phyloP scores from a whole-genome alignment of 2,888 invertebrate genomes.

The Tachystola acroxantha region DNA sequence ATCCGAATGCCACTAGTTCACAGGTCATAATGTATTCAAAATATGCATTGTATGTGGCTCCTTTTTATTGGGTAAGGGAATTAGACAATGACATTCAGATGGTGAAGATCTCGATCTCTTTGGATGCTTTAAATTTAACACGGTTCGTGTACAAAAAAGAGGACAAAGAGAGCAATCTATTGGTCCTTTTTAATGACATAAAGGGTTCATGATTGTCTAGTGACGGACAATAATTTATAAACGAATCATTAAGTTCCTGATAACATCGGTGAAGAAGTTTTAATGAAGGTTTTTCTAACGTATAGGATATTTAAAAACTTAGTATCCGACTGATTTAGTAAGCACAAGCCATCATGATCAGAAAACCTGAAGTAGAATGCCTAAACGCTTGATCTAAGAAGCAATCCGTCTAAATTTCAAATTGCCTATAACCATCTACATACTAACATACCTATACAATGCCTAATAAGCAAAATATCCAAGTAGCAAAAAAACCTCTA shows the following conservation, averaged over 20 bases:
- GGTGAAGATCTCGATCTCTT: slow-evolving; percentile 41
- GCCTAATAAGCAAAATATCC: too few species aligned
- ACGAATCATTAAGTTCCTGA: slow-evolving; percentile 63
- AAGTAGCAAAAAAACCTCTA: too few species aligned
- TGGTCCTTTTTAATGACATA: slow-evolving; percentile 37
- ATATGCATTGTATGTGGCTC: slow-evolving; percentile 65
- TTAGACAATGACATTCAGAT: slow-evolving; percentile 59
- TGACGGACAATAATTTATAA: slow-evolving; percentile 54
- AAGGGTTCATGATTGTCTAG: slow-evolving; percentile 25
- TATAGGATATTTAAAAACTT: too few species aligned
- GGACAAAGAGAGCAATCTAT: slow-evolving; percentile 30
- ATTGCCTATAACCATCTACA: too few species aligned
- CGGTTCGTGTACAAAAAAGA: slow-evolving; percentile 32
- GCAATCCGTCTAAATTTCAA: too few species aligned
- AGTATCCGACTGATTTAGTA: too few species aligned
- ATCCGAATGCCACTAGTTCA: slow-evolving; percentile 46
- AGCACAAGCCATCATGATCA: too few species aligned
- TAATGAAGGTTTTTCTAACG: slow-evolving; percentile 29
- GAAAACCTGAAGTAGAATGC: too few species aligned
- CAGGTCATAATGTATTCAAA: slow-evolving; percentile 71
- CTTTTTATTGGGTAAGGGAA: slow-evolving; percentile 37
- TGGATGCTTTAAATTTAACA: slow-evolving; percentile 28
- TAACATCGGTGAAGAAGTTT: slow-evolving; percentile 43
- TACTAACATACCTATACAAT: too few species aligned
- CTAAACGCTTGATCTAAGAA: too few species aligned